Base-by-base conservation (phyloP, 2,113 vertebrate species). In the Beaufortia kweichowensis region DNA sequence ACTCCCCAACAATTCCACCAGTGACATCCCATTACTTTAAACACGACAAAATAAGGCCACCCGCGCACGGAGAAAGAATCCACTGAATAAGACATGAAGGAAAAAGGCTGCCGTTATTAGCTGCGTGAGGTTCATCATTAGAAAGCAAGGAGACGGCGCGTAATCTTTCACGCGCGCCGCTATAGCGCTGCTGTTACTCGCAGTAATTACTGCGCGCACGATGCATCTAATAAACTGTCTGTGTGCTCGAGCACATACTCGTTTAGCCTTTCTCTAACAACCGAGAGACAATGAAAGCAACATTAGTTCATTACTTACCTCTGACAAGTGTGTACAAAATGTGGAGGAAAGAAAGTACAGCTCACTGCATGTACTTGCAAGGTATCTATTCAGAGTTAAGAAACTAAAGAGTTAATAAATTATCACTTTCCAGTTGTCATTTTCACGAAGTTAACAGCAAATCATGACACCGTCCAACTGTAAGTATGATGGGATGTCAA, bases 21-120 rank as follows among this genome's bases (percentile, higher is more conserved):
- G 50, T 33, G 73, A 73, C 80, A 46, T 59, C 46, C 63, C 62
- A 81, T 85, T 76, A 83, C 41, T 79, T 81, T 81, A 8, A 53
- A 75, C 57, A 23, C 15, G 64, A 79, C 66, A 57, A 81, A 85
- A 87, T 33, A 77, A 81, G 80, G 80, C 79, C 82, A 83, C 76
- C 64, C 76, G 79, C 17, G 79, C 28, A 66, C 24, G 41, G 43
- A 55, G 56, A 6, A 53, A n/a, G 41, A 59, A 50, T 82, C 59
- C 41, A 6, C 26, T 46, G 63, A 69, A 76, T 74, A 75, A 72
- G 29, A 79, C 55, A 73, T 60, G 23, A 83, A 69, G 23, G 21
- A 41, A n/a, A 75, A 43, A 46, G 68, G 19, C 33, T 21, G 46
- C 64, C 60, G 80, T 83, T 77, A 23, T 74, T 80, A 48, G 75